These are phyloP conservation scores for Hetaerina titia DNA, from an alignment of 2,888 invertebrate species.

Conservation along the genomic window DNA sequence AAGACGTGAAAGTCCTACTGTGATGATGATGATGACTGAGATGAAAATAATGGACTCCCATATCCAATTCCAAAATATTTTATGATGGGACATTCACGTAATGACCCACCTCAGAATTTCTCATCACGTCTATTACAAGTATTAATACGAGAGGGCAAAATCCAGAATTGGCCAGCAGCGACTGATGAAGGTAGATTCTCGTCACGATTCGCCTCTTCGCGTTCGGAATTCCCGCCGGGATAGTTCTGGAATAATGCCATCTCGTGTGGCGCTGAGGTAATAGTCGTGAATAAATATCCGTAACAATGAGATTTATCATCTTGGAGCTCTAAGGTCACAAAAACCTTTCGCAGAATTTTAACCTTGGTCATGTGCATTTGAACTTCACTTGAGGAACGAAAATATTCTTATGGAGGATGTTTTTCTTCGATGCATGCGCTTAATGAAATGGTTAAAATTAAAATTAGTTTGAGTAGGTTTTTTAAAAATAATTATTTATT, in stretches of 20 bases:
- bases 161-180: neutral
- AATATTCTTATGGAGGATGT: neutral
- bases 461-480: neutral
- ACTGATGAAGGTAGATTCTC: neutral
- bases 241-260: conserved; percentile 2
- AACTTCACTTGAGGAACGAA: neutral
- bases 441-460: neutral
- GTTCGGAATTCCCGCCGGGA: neutral
- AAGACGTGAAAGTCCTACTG: neutral
- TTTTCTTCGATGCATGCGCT: neutral
- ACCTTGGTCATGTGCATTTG: neutral
- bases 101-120: conserved; percentile 6
- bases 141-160: neutral
- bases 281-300: conserved; percentile 14
- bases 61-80: neutral
- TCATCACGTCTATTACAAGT: neutral
- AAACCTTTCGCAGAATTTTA: neutral
- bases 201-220: conserved; percentile 31
- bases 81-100: neutral
- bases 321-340: neutral
- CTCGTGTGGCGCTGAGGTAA: conserved; percentile 19
- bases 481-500: neutral
- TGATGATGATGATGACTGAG: neutral
- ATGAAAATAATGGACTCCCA: neutral
- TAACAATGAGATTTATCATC: neutral